A percentile compares a stretch with the other conserved stretches of the same genome.
Evolutionary conservation across 2,797 vertebrate species (phyloP).

Genomic region (Channallabes apus): DNA sequence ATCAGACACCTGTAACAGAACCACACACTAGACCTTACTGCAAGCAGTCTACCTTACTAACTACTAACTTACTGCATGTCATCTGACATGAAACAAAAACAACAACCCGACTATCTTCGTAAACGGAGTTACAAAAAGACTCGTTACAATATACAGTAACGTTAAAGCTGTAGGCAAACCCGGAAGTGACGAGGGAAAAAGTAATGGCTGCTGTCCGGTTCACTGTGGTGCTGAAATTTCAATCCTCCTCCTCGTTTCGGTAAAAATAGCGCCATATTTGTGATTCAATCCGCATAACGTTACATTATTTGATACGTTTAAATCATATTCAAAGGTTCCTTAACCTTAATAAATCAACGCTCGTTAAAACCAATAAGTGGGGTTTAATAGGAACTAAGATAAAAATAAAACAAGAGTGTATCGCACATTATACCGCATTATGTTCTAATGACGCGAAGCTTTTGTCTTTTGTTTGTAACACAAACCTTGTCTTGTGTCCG

Average conservation of each 20-base stretch:
- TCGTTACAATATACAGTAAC: background rate
- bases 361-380: conserved; percentile 5
- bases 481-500: conserved; percentile 31
- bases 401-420: background rate
- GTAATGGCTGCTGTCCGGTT: conserved; percentile 4
- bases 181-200: background rate
- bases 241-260: background rate
- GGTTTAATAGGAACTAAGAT: background rate
- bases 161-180: background rate
- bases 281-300: background rate
- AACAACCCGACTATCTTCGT: too few relatives aligned
- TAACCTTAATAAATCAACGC: background rate
- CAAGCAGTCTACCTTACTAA: too few relatives aligned
- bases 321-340: too few relatives aligned
- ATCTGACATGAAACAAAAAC: too few relatives aligned
- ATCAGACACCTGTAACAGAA: background rate
- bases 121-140: background rate
- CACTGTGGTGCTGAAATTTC: conserved; percentile 21
- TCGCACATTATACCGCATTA: background rate
- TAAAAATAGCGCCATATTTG: background rate
- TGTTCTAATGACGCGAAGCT: background rate
- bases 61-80: too few relatives aligned
- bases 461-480: background rate
- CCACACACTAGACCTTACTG: background rate
- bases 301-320: background rate